These are phyloP conservation scores for Ascidia mentula DNA, from an alignment of 23 tunicate genomes.

Conservation along the genomic window DNA sequence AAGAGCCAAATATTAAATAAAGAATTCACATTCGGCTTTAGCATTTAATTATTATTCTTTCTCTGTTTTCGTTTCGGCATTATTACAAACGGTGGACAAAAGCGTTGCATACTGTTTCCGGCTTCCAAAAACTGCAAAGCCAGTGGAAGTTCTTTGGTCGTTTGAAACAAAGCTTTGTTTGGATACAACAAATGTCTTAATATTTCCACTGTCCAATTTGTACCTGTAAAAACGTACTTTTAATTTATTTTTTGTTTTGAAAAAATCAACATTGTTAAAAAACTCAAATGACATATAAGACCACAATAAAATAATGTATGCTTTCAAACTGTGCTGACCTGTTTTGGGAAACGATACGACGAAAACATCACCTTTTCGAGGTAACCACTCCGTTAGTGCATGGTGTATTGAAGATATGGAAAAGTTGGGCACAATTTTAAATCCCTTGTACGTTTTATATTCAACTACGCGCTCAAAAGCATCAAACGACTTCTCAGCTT, in stretches of 20 bases:
- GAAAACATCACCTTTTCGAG: not conserved
- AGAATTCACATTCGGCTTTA: too few species aligned
- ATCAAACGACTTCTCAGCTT: not conserved
- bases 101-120: not conserved
- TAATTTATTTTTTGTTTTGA: too few species aligned
- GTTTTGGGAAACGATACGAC: not conserved
- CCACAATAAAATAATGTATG: too few species aligned
- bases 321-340: not conserved
- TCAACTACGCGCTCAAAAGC: not conserved
- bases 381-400: not conserved
- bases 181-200: slow-evolving; percentile 1
- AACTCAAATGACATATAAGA: too few species aligned
- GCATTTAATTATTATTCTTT: too few species aligned
- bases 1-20: too few species aligned
- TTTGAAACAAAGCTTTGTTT: not conserved
- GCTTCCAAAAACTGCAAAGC: not conserved
- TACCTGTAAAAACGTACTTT: slow-evolving; percentile 11
- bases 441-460: not conserved
- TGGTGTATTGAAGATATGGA: not conserved
- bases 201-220: slow-evolving; percentile 15
- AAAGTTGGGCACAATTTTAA: not conserved
- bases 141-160: not conserved
- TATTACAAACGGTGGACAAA: too few species aligned
- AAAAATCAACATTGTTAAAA: too few species aligned
- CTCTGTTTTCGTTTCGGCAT: too few species aligned